phyloP scores from a whole-genome alignment of 2,797 vertebrate species.

The Bufotes viridis region DNA sequence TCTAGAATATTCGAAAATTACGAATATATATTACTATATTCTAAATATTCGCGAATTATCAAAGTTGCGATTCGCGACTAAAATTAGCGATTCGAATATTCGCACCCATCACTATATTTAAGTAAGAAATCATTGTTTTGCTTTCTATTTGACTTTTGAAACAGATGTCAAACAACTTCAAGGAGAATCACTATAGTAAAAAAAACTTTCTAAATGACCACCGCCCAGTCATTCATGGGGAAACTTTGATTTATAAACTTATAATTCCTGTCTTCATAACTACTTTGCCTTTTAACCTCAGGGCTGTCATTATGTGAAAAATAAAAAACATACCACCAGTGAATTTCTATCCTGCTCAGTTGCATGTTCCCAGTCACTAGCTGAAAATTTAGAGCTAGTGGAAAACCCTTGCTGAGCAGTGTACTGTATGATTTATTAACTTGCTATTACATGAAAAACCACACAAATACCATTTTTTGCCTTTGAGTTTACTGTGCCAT shows the following conservation, averaged over 20 bases:
- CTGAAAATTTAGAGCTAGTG: slow-evolving; percentile 31
- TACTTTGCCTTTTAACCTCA: slow-evolving; percentile 49
- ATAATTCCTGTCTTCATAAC: slow-evolving; percentile 52
- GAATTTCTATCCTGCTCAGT: slow-evolving; percentile 10
- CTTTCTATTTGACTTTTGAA: background rate
- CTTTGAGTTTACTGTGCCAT: slow-evolving; percentile 48
- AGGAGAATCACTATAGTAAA: background rate
- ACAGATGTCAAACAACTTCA: background rate
- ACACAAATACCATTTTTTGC: slow-evolving; percentile 53
- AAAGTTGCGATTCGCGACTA: too few relatives aligned
- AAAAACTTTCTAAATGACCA: background rate
- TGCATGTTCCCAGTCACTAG: background rate
- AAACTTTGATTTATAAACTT: slow-evolving; percentile 48
- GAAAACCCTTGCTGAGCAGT: slow-evolving; percentile 6
- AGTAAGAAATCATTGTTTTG: too few relatives aligned
- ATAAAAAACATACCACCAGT: slow-evolving; percentile 11
- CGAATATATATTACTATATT: too few relatives aligned
- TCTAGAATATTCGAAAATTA: too few relatives aligned
- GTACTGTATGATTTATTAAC: slow-evolving; percentile 55
- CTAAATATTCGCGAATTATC: too few relatives aligned
- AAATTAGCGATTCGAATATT: too few relatives aligned
- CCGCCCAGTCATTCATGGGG: slow-evolving; percentile 5
- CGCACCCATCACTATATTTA: background rate
- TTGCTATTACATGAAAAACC: slow-evolving; percentile 53
- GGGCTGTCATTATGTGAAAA: slow-evolving; percentile 27